A percentile compares a stretch with the other conserved stretches of the same genome.
These are phyloP conservation scores for Himalopsyche phryganea DNA, from an alignment of 1,140 invertebrate species.

Conservation along the genomic window DNA sequence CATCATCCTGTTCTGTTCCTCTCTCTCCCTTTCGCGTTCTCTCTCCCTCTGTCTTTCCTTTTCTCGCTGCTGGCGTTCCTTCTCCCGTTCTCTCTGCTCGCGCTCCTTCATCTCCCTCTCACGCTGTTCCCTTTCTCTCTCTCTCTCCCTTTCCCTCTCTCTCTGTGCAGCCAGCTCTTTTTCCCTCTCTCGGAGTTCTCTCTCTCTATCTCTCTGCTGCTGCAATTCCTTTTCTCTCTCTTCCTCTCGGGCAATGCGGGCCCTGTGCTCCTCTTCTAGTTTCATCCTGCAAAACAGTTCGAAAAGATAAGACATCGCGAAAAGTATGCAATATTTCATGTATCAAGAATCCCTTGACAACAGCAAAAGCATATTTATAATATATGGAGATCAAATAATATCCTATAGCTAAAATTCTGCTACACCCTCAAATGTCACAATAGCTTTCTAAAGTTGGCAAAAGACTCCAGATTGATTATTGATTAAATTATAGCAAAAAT, in stretches of 20 bases:
- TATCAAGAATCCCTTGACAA: too few species aligned
- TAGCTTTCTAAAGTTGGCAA: too few species aligned
- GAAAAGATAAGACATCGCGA: too few species aligned
- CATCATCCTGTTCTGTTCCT: constrained; percentile 37
- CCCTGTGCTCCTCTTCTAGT: constrained; percentile 32
- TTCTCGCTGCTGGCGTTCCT: constrained; percentile 37
- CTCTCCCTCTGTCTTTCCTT: constrained; percentile 37
- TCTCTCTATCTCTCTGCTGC: constrained; percentile 31
- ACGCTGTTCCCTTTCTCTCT: constrained; percentile 41
- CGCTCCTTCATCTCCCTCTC: constrained; percentile 42
- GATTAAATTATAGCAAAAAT: too few species aligned
- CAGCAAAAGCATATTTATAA: too few species aligned
- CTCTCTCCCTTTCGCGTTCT: constrained; percentile 35
- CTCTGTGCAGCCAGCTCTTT: constrained; percentile 31
- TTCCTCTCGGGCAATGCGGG: constrained; percentile 31
- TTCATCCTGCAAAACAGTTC: constrained; percentile 26
- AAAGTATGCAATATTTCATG: too few species aligned
- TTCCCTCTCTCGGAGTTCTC: constrained; percentile 30
- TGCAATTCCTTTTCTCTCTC: constrained; percentile 33
- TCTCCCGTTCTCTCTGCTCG: constrained; percentile 44
- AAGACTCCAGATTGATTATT: too few species aligned
- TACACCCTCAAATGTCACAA: too few species aligned
- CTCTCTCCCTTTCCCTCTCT: constrained; percentile 36
- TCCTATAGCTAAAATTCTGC: too few species aligned
- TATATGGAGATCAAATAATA: too few species aligned